A percentile compares a stretch with the other conserved stretches of the same genome.
Conservation (phyloP, 2,888 invertebrate species). For the Creontiades dilutus region DNA sequence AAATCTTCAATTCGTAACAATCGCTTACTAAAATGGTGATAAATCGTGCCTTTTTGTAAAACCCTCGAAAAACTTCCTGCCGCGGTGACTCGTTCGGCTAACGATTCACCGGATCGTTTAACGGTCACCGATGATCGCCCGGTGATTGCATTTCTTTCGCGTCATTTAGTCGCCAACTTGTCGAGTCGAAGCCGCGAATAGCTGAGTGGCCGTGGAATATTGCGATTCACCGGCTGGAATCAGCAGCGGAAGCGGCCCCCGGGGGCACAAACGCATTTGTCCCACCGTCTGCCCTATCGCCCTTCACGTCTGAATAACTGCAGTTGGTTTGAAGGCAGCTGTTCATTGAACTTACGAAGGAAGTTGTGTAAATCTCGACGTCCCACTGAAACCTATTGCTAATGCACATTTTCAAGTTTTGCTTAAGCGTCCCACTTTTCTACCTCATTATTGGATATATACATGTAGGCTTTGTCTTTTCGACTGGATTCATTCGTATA, state of each 20-base stretch:
- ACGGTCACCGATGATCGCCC: conserved; percentile 25
- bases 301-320: not conserved
- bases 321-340: not conserved
- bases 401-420: too few relatives aligned
- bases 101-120: conserved; percentile 8
- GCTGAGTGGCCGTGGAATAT: not conserved
- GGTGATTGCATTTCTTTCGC: not conserved
- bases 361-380: too few relatives aligned
- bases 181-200: not conserved
- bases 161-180: conserved; percentile 6
- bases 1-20: not conserved
- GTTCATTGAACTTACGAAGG: not conserved
- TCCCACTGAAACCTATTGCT: too few relatives aligned
- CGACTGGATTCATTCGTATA: too few relatives aligned
- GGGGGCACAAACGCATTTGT: not conserved
- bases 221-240: conserved; percentile 8
- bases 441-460: too few relatives aligned
- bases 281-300: not conserved
- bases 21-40: not conserved
- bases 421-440: too few relatives aligned
- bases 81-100: conserved; percentile 3
- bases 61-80: not conserved
- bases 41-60: not conserved
- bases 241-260: not conserved
- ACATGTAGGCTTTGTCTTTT: too few relatives aligned